phyloP scores from a whole-genome alignment of 2,888 invertebrate species.

The Drosophila nr. perissopoda region DNA sequence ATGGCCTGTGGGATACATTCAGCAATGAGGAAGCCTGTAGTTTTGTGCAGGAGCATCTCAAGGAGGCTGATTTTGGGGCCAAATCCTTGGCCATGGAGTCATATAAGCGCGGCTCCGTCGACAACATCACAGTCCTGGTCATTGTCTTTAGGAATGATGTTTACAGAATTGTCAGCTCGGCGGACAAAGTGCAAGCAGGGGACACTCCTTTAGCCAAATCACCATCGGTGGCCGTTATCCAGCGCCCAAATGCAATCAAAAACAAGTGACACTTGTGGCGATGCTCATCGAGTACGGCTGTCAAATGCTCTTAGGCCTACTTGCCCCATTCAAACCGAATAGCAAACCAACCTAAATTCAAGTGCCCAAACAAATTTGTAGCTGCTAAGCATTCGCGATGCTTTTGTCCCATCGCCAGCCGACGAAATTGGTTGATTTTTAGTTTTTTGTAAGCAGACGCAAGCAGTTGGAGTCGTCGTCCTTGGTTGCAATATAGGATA shows the following conservation, averaged over 20 bases:
- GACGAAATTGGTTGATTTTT: constrained; percentile 4
- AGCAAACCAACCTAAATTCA: constrained; percentile 30
- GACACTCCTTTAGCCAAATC: constrained; percentile 47
- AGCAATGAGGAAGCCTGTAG: constrained; percentile 97
- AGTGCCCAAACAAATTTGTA: constrained; percentile 66
- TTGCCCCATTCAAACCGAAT: constrained; percentile 10
- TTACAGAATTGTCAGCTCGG: constrained; percentile 75
- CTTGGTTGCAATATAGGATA: constrained; percentile 37
- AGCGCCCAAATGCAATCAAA: constrained; percentile 71
- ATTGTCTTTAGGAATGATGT: constrained; percentile 90
- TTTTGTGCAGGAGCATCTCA: constrained; percentile 93
- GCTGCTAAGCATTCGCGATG: constrained; percentile 42
- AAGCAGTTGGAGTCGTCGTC: not conserved
- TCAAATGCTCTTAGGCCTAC: constrained; percentile 33
- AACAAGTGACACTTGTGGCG: constrained; percentile 53
- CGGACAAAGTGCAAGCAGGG: constrained; percentile 6
- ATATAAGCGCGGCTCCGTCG: constrained; percentile 95
- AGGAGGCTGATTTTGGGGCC: constrained; percentile 95
- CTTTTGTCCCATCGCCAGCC: constrained; percentile 18
- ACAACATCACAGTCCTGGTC: constrained; percentile 97
- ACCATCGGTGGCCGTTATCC: constrained; percentile 50
- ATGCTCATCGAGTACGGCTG: constrained; percentile 33
- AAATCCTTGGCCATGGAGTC: constrained; percentile 96
- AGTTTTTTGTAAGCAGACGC: constrained; percentile 9
- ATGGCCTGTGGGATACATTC: constrained; percentile 98